These are phyloP conservation scores for Dascillus cervinus DNA, from an alignment of 2,888 invertebrate genomes.

Conservation along the genomic window DNA sequence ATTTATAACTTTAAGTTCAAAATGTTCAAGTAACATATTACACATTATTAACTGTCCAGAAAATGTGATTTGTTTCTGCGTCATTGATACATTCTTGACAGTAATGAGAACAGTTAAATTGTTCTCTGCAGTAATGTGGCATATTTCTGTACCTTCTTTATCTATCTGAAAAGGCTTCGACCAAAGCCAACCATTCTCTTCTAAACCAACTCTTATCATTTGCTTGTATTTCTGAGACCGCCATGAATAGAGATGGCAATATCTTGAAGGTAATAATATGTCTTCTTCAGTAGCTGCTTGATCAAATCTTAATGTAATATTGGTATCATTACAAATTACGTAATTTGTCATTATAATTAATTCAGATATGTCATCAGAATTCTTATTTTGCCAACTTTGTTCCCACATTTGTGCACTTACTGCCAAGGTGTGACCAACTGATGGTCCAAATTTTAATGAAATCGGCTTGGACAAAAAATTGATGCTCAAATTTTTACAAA, in stretches of 20 bases:
- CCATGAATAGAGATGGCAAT: conserved; percentile 65
- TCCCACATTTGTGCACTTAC: conserved; percentile 52
- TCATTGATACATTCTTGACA: conserved; percentile 53
- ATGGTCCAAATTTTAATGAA: conserved; percentile 53
- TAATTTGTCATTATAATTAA: conserved; percentile 52
- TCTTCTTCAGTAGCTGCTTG: conserved; percentile 71
- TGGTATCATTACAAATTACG: conserved; percentile 65
- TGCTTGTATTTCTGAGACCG: conserved; percentile 45
- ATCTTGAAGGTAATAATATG: conserved; percentile 56
- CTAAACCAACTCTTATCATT: conserved; percentile 49
- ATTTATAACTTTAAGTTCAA: conserved; percentile 47
- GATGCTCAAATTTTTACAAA: conserved; percentile 29
- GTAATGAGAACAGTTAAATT: conserved; percentile 48
- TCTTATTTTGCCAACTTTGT: conserved; percentile 36
- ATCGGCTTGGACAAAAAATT: conserved; percentile 44
- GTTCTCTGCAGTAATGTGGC: conserved; percentile 41
- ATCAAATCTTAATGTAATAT: conserved; percentile 57
- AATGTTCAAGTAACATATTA: conserved; percentile 50
- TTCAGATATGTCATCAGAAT: conserved; percentile 18
- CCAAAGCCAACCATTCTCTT: conserved; percentile 51
- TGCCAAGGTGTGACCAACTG: conserved; percentile 54
- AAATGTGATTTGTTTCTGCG: conserved; percentile 60
- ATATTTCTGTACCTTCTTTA: conserved; percentile 42
- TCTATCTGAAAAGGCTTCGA: conserved; percentile 51
- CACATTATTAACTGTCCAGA: conserved; percentile 58